Base-by-base conservation (phyloP, 2,888 invertebrate genomes). In the Cremastinae sp. region DNA sequence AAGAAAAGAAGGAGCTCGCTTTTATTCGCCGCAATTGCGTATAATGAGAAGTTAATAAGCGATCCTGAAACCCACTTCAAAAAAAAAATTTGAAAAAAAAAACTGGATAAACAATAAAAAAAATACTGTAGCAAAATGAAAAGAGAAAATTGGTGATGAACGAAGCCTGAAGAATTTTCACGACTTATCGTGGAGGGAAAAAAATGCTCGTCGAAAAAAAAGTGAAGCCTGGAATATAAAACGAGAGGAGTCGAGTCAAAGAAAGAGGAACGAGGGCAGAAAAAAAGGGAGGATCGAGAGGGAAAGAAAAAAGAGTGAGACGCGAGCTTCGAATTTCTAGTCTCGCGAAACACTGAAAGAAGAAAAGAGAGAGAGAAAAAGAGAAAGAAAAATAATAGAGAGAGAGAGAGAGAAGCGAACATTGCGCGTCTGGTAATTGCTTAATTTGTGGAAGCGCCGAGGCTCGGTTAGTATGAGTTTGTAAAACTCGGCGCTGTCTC, bases 361-460 rank as follows among this genome's bases (percentile, higher is more conserved):
- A 43, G 47, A 10, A 47, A n/a, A 53, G 37, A 28, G 12, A 43
- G 5, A 28, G 28, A 28, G 28, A 5, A 5, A 28, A 5, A 2
- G 28, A 28, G 28, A 28, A 5, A 28, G 28, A 28, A 28, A 28
- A 28, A 28, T 2, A 28, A 28, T n/a, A 61, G 45, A 56, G 59
- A 53, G 55, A 43, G 22, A 47, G 22, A 66, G 68, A 74, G 56
- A 49, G 22, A 35, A 49, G 56, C 58, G 78, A 76, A 78, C 78
- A 83, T 28, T 83, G 83, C 82, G 81, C 68, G 78, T 81, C 80
- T 71, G 81, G 85, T 88, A 89, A 88, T 88, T 88, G 87, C 88
- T 88, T 89, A 88, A 89, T 88, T 88, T 88, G 87, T 84, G 83
- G 84, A 86, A 86, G 83, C 83, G 79, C 82, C 80, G 74, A 64